Conservation (phyloP, 2,797 vertebrate species). For the Potorous gilbertii region DNA sequence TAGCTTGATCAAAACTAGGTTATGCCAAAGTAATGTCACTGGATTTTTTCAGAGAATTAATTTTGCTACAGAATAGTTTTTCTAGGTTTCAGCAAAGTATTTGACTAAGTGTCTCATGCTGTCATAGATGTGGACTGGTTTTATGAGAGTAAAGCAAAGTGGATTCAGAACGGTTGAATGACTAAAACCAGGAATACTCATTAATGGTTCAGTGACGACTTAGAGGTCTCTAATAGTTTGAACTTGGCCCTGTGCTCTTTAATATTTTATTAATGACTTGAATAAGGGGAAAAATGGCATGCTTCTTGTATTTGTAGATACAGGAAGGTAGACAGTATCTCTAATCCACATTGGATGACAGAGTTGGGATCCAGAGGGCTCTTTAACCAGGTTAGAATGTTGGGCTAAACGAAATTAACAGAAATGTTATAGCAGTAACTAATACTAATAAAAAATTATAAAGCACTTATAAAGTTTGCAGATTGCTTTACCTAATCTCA, state of each 20-base stretch:
- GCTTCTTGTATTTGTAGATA: not conserved
- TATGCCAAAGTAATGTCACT: not conserved
- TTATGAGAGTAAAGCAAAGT: not conserved
- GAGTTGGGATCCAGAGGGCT: not conserved
- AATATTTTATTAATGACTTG: not conserved
- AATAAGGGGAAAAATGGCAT: not conserved
- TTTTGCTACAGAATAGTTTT: not conserved
- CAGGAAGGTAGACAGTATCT: not conserved
- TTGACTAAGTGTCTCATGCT: not conserved
- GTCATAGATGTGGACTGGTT: not conserved
- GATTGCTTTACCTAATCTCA: not conserved
- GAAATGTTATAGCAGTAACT: not conserved
- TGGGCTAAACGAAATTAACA: not conserved
- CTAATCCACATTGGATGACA: not conserved
- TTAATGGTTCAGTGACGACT: not conserved
- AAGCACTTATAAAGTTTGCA: not conserved
- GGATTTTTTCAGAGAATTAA: not conserved
- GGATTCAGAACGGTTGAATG: not conserved
- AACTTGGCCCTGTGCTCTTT: not conserved
- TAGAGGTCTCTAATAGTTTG: not conserved
- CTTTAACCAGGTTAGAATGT: not conserved
- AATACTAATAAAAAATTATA: not conserved
- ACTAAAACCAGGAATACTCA: not conserved
- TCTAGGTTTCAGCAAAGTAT: not conserved
- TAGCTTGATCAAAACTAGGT: too few relatives aligned